These are phyloP conservation scores for Rhamnusium bicolor DNA, from an alignment of 2,888 invertebrate genomes.

Conservation along the genomic window DNA sequence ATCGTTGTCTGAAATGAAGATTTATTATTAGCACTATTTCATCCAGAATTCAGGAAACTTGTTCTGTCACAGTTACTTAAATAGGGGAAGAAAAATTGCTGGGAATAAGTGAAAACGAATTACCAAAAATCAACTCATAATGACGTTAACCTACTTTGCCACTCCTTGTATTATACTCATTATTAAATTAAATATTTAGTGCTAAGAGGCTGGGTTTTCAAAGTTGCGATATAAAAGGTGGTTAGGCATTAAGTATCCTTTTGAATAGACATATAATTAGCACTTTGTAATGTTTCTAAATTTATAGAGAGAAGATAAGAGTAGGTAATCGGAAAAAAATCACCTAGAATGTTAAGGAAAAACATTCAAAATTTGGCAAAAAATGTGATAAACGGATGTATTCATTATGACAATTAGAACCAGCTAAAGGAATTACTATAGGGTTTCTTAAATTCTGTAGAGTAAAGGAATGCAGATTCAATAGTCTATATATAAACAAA, in stretches of 20 bases:
- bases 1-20: slow-evolving; percentile 1
- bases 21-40: not conserved
- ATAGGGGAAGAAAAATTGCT: slow-evolving; percentile 13
- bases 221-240: not conserved
- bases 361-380: no score
- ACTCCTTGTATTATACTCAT: slow-evolving; percentile 1
- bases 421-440: no score
- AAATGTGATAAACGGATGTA: no score
- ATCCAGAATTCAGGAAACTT: not conserved
- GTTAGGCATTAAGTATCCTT: not conserved
- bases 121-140: slow-evolving; percentile 7
- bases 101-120: not conserved
- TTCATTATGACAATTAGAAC: no score
- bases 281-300: not conserved
- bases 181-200: slow-evolving; percentile 11
- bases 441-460: no score
- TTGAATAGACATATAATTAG: not conserved
- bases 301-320: not conserved
- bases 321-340: no score
- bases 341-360: no score
- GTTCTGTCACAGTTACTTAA: not conserved
- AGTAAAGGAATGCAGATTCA: no score
- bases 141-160: slow-evolving; percentile 3
- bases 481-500: no score
- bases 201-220: not conserved